phyloP scores from a whole-genome alignment of 2,797 vertebrate species.

The Ptychadena robeensis region DNA sequence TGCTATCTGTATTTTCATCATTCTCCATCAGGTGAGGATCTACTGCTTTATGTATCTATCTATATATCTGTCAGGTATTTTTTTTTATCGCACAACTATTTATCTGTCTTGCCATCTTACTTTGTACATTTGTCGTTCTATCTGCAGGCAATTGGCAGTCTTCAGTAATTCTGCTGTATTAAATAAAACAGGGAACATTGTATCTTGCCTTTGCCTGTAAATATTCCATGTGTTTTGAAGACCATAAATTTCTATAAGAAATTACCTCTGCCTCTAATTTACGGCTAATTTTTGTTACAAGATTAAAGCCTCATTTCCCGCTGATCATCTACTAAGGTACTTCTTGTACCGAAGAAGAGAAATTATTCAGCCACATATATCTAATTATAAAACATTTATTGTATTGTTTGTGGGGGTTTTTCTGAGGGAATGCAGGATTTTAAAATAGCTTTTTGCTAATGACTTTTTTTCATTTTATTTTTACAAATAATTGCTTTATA shows the following conservation, averaged over 20 bases:
- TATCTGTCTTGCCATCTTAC: slow-evolving; percentile 55
- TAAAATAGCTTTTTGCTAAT: slow-evolving; percentile 40
- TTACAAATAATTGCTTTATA: slow-evolving; percentile 34
- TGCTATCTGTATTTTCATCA: slow-evolving; percentile 38
- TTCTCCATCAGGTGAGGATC: slow-evolving; percentile 53
- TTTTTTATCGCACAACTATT: slow-evolving; percentile 54
- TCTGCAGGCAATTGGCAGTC: slow-evolving; percentile 52
- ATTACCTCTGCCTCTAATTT: slow-evolving; percentile 51
- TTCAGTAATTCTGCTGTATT: slow-evolving; percentile 49
- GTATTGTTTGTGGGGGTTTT: slow-evolving; percentile 22
- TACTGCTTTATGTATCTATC: slow-evolving; percentile 54
- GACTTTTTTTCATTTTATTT: slow-evolving; percentile 25
- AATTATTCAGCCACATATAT: slow-evolving; percentile 41
- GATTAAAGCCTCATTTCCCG: slow-evolving; percentile 56
- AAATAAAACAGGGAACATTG: slow-evolving; percentile 42
- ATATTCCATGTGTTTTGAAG: slow-evolving; percentile 51
- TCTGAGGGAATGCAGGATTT: slow-evolving; percentile 27
- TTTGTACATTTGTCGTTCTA: slow-evolving; percentile 49
- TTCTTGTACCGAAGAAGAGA: slow-evolving; percentile 48
- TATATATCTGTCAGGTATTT: slow-evolving; percentile 58
- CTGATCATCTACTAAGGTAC: slow-evolving; percentile 50
- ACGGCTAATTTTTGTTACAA: slow-evolving; percentile 55
- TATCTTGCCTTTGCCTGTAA: slow-evolving; percentile 54
- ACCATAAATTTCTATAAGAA: slow-evolving; percentile 45
- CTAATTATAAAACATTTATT: slow-evolving; percentile 51